phyloP scores from a whole-genome alignment of 2,113 vertebrate genomes.

The Pachyramphus minor region DNA sequence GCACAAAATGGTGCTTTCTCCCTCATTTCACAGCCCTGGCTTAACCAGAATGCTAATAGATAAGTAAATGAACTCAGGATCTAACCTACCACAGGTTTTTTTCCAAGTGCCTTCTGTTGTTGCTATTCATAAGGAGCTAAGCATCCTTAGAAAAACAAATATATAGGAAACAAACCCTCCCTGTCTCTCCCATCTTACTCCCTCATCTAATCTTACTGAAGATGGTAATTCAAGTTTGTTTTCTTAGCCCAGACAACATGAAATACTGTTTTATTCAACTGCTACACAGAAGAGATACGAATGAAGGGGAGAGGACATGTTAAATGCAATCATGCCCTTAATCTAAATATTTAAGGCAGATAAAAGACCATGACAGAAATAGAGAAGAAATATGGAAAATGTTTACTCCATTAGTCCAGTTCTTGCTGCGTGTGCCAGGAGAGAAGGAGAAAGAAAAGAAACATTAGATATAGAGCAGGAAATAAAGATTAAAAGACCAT shows the following conservation, averaged over 20 bases:
- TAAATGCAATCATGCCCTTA: constrained; percentile 4
- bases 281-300: not conserved
- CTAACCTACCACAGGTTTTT: not conserved
- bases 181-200: not conserved
- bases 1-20: not conserved
- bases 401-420: constrained; percentile 80
- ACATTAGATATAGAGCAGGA: constrained; percentile 64
- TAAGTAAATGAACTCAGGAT: not conserved
- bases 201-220: not conserved
- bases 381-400: constrained; percentile 59
- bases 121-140: not conserved
- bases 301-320: not conserved
- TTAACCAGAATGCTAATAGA: not conserved
- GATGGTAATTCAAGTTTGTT: not conserved
- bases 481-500: not conserved
- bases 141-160: not conserved
- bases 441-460: constrained; percentile 70
- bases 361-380: not conserved
- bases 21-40: not conserved
- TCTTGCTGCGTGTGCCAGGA: constrained; percentile 84
- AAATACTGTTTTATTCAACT: not conserved
- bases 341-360: constrained; percentile 39
- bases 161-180: not conserved
- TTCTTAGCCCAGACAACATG: not conserved
- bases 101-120: not conserved